Conservation (phyloP, 2,113 vertebrate species). For the Columbina picui region DNA sequence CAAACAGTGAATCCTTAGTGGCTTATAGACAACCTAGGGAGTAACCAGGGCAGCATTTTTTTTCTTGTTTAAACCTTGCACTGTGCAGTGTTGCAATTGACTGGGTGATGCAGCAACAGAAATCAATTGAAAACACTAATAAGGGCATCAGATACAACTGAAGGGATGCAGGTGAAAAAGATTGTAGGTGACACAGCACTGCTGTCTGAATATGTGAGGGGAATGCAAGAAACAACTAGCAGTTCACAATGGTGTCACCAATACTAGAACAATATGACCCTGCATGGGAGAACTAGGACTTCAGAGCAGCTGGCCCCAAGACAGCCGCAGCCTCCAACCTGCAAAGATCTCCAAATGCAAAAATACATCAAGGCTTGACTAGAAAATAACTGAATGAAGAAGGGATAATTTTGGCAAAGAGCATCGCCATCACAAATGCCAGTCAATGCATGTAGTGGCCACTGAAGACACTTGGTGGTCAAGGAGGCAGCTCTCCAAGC, state of each 20-base stretch:
- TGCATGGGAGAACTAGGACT: neutral
- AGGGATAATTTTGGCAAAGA: neutral
- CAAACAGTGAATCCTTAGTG: constrained; percentile 1
- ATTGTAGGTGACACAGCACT: neutral
- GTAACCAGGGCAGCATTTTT: constrained; percentile 1
- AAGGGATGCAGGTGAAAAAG: constrained; percentile 4
- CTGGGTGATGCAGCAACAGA: constrained; percentile 11
- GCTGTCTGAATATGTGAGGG: neutral
- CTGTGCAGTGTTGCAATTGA: constrained; percentile 12
- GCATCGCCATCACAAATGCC: neutral
- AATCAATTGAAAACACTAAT: constrained; percentile 49
- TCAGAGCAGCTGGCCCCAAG: neutral
- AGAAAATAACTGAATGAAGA: neutral
- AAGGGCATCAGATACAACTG: neutral
- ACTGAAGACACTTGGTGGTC: neutral
- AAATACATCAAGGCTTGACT: neutral
- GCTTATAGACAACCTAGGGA: neutral
- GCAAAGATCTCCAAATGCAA: neutral
- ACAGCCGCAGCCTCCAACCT: neutral
- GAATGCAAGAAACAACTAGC: neutral
- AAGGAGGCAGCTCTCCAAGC: neutral
- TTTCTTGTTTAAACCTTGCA: constrained; percentile 8
- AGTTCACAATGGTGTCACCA: neutral
- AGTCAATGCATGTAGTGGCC: neutral
- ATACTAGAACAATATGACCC: neutral